A percentile compares a stretch with the other conserved stretches of the same genome.
Evolutionary conservation across 2,113 vertebrate genomes (phyloP).

Genomic region (Solea senegalensis): DNA sequence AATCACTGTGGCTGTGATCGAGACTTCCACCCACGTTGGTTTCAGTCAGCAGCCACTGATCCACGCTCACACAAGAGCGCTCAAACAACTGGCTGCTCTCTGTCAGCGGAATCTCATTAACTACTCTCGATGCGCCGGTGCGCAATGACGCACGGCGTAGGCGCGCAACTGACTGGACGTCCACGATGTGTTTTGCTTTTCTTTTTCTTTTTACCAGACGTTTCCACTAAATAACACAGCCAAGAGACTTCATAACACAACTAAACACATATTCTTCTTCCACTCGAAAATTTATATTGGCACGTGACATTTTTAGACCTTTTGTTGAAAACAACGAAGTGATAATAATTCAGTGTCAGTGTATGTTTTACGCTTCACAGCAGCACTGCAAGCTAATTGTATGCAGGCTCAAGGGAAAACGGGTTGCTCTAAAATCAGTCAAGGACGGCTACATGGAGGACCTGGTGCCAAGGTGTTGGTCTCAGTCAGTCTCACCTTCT

Average conservation of each 20-base stretch:
- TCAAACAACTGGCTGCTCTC: constrained; percentile 65
- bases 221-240: too few relatives aligned
- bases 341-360: constrained; percentile 58
- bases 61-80: constrained; percentile 42
- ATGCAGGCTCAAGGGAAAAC: constrained; percentile 18
- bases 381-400: constrained; percentile 48
- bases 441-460: constrained; percentile 1
- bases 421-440: neutral
- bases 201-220: neutral
- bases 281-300: too few relatives aligned
- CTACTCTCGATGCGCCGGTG: constrained; percentile 55
- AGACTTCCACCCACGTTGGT: constrained; percentile 47
- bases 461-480: constrained; percentile 16
- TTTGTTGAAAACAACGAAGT: constrained; percentile 55
- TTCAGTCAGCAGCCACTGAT: constrained; percentile 56
- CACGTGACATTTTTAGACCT: constrained; percentile 8
- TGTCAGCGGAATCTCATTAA: constrained; percentile 62
- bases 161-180: constrained; percentile 52
- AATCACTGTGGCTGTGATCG: neutral
- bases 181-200: too few relatives aligned
- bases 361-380: constrained; percentile 50
- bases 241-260: too few relatives aligned
- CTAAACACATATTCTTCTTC: too few relatives aligned
- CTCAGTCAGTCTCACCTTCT: neutral
- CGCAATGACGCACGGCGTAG: constrained; percentile 73